Percentiles rank a stretch among this genome's conserved stretches.
Evolutionary conservation across 1,140 invertebrate genomes (phyloP).

Genomic region (Latrodectus geometricus): DNA sequence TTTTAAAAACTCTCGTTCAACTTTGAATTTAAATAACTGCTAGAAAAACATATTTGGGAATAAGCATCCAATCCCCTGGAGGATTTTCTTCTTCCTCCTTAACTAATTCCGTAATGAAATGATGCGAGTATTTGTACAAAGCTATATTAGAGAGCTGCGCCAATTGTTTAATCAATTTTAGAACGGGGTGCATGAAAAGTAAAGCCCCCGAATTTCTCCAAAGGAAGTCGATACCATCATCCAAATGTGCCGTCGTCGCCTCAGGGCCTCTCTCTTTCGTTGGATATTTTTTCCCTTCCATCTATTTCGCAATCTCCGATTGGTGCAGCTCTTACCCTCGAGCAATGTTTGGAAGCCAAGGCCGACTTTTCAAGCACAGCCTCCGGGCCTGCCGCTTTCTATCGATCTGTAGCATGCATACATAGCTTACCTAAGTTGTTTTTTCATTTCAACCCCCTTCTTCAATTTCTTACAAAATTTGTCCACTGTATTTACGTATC

Average conservation of each 20-base stretch:
- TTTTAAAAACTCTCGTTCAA: too few relatives aligned
- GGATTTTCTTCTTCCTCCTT: conserved; percentile 14
- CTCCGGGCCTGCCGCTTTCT: conserved; percentile 5
- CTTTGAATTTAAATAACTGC: too few relatives aligned
- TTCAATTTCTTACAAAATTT: conserved; percentile 14
- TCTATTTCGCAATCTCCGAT: conserved; percentile 43
- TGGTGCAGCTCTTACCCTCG: conserved; percentile 24
- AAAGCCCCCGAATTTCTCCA: conserved; percentile 44
- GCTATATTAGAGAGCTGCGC: conserved; percentile 13
- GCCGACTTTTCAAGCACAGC: conserved; percentile 42
- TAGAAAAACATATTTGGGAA: too few relatives aligned
- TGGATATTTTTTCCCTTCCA: conserved; percentile 38
- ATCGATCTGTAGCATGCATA: conserved; percentile 35
- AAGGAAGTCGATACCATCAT: conserved; percentile 55
- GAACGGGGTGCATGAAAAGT: conserved; percentile 12
- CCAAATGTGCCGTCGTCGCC: conserved; percentile 43
- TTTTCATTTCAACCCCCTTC: conserved; percentile 13
- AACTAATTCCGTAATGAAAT: conserved; percentile 22
- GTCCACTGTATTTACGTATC: neutral
- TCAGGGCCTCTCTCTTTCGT: conserved; percentile 13
- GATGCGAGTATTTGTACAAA: neutral
- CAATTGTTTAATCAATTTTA: conserved; percentile 49
- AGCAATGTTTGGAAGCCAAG: conserved; percentile 53
- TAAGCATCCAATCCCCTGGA: neutral
- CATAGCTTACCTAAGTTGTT: conserved; percentile 34